phyloP scores from a whole-genome alignment of 2,888 invertebrate species.

The Chrysotoxum bicinctum region DNA sequence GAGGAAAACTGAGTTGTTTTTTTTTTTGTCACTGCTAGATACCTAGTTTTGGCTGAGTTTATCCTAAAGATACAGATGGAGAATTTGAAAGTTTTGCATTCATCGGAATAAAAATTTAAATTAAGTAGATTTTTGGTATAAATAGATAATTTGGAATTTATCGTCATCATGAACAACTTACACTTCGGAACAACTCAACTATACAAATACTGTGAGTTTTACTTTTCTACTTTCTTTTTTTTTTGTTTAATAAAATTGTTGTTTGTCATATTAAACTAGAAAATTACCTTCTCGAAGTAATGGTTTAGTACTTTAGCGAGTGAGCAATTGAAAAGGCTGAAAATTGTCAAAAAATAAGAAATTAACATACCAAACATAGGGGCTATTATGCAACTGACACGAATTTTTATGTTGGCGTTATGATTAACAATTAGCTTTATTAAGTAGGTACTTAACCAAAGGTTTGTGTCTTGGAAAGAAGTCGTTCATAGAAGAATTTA shows the following conservation, averaged over 20 bases:
- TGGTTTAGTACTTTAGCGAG: neutral
- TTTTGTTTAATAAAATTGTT: conserved; percentile 6
- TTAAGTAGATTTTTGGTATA: conserved; percentile 6
- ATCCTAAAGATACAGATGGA: neutral
- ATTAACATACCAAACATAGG: neutral
- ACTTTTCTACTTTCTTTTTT: conserved; percentile 23
- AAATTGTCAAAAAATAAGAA: neutral
- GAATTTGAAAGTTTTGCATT: conserved; percentile 27
- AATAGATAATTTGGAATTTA: conserved; percentile 9
- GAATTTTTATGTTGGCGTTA: too few species aligned
- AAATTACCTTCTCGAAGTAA: conserved; percentile 5
- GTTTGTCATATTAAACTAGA: conserved; percentile 12
- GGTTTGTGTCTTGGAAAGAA: too few species aligned
- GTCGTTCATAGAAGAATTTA: too few species aligned
- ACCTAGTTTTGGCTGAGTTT: neutral
- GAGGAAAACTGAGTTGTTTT: conserved; percentile 27
- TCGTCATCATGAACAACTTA: neutral
- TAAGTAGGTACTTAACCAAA: too few species aligned
- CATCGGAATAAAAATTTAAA: neutral
- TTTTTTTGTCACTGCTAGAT: neutral
- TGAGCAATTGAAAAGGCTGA: neutral
- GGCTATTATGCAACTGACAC: neutral
- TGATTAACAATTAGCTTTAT: too few species aligned
- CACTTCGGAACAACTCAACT: neutral
- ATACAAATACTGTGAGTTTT: neutral